Evolutionary conservation across 2,888 invertebrate species (phyloP).

Genomic region (Anoplius nigerrimus): DNA sequence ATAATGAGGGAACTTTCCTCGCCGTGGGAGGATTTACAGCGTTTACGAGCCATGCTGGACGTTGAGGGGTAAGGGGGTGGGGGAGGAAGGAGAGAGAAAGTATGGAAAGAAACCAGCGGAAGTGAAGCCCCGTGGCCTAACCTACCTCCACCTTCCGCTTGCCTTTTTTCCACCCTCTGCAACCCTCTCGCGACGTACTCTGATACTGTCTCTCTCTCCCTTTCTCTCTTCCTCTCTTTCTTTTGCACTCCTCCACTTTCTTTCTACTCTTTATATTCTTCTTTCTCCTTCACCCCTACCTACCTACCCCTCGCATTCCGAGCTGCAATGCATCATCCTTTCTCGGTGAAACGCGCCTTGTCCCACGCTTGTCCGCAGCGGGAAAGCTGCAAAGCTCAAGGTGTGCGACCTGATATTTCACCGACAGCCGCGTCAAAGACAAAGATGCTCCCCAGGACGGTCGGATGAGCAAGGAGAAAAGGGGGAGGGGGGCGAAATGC

Average conservation of each 20-base stretch:
- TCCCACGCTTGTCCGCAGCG: background rate
- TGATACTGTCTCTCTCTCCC: background rate
- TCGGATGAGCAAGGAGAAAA: too few relatives aligned
- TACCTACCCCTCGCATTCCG: conserved; percentile 20
- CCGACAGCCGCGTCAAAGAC: background rate
- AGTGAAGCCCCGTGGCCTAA: conserved; percentile 5
- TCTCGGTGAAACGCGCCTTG: conserved; percentile 14
- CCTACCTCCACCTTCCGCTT: background rate
- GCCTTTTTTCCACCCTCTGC: background rate
- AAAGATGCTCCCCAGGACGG: too few relatives aligned
- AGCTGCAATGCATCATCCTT: conserved; percentile 37
- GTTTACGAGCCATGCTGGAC: conserved; percentile 24
- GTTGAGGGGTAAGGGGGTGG: background rate
- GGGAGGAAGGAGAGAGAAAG: background rate
- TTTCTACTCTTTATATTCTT: background rate
- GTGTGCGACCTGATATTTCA: conserved; percentile 9
- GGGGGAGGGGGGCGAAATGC: too few relatives aligned
- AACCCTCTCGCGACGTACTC: background rate
- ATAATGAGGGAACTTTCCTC: conserved; percentile 43
- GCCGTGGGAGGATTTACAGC: conserved; percentile 30
- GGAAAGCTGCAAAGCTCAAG: conserved; percentile 9
- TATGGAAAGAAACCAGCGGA: conserved; percentile 10
- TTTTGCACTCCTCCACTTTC: background rate
- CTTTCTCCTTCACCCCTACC: background rate
- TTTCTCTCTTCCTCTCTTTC: background rate